A percentile compares a stretch with the other conserved stretches of the same genome.
phyloP scores from a whole-genome alignment of 2,797 vertebrate genomes.

The Uromys caudimaculatus region DNA sequence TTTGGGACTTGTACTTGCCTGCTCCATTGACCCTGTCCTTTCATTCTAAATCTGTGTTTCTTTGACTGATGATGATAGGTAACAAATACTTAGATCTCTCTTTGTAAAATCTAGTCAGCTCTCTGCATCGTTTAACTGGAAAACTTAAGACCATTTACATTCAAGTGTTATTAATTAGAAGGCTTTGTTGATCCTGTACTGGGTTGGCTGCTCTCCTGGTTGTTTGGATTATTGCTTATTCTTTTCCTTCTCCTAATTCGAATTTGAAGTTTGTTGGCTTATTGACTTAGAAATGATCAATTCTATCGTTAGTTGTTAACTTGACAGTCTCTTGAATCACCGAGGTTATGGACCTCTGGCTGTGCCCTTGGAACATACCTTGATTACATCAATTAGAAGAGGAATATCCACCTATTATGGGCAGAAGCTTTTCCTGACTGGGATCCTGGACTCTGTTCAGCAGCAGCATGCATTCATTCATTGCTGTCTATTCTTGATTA shows the following conservation, averaged over 20 bases:
- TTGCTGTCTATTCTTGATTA: neutral
- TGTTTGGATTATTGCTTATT: neutral
- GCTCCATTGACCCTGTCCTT: neutral
- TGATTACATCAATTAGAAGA: neutral
- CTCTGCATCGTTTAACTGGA: neutral
- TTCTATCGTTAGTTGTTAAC: neutral
- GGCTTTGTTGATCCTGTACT: neutral
- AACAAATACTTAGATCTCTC: neutral
- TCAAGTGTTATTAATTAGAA: neutral
- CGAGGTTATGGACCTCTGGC: neutral
- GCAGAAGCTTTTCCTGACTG: neutral
- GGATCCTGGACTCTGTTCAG: neutral
- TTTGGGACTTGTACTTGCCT: neutral
- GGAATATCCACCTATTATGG: neutral
- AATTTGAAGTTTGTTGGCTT: neutral
- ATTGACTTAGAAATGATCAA: neutral
- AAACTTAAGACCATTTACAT: neutral
- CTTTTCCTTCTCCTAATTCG: neutral
- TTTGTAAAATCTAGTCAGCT: no score
- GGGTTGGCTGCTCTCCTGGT: neutral
- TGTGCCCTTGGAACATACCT: neutral
- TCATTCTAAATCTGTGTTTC: neutral
- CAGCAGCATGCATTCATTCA: no score
- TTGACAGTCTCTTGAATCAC: neutral
- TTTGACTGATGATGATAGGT: neutral